A percentile compares a stretch with the other conserved stretches of the same genome.
phyloP scores from a whole-genome alignment of 2,888 invertebrate genomes.

The Isotomurus palustris region DNA sequence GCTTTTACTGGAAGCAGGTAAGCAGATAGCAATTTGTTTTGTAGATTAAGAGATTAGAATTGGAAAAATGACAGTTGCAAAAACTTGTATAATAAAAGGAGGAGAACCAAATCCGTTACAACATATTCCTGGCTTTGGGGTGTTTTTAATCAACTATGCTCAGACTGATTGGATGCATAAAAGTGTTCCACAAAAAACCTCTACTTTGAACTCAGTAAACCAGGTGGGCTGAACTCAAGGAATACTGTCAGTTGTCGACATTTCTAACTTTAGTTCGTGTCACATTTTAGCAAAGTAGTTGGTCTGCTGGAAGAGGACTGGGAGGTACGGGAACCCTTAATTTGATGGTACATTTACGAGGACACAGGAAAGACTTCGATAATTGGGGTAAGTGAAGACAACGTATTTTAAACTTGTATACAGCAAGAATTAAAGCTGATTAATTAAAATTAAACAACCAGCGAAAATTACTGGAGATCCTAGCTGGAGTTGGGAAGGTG shows the following conservation, averaged over 20 bases:
- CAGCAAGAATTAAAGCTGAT: too few relatives aligned
- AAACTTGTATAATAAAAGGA: too few relatives aligned
- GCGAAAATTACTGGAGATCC: slow-evolving; percentile 23
- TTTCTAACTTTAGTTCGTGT: neutral
- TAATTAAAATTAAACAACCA: too few relatives aligned
- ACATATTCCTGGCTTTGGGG: slow-evolving; percentile 19
- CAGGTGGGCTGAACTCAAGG: slow-evolving; percentile 14
- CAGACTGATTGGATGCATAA: slow-evolving; percentile 26
- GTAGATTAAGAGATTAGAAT: neutral
- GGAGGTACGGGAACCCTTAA: slow-evolving; percentile 30
- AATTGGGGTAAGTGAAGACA: slow-evolving; percentile 32
- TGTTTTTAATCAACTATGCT: slow-evolving; percentile 27
- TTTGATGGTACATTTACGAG: slow-evolving; percentile 26
- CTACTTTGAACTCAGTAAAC: slow-evolving; percentile 24
- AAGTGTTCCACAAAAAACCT: slow-evolving; percentile 19
- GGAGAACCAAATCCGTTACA: slow-evolving; percentile 21
- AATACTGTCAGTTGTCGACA: neutral
- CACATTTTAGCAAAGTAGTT: neutral
- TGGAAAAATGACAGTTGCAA: neutral
- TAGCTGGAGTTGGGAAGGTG: slow-evolving; percentile 21
- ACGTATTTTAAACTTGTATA: too few relatives aligned
- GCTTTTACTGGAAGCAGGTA: slow-evolving; percentile 26
- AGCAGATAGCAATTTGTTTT: slow-evolving; percentile 16
- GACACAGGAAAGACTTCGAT: slow-evolving; percentile 26
- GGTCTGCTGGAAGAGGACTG: slow-evolving; percentile 2